Base-by-base conservation (phyloP, 2,797 vertebrate genomes). In the Diglossa cyanea region DNA sequence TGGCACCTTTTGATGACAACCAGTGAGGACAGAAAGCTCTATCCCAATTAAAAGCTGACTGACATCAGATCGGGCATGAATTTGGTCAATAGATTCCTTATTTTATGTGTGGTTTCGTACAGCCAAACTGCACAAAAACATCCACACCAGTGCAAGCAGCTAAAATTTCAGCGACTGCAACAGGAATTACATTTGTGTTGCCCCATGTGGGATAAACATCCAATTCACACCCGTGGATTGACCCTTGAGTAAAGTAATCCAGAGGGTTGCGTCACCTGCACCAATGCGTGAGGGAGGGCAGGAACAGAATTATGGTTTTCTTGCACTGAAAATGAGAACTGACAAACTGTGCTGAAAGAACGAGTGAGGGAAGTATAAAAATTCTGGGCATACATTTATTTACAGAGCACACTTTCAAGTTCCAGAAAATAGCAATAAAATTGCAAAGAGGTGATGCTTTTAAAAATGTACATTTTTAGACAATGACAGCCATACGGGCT, bases 401-500 rank as follows among this genome's bases (percentile, higher is more conserved):
- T 95, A 95, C 74, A 92, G 90, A 96, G 94, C 95, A 96, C 96
- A 96, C 90, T 90, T 96, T 37, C 45, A 93, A 91, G 55, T 79
- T 94, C 37, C 55, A 88, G 82, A 75, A 94, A 92, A 55, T 63
- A 92, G 35, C 86, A 94, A 81, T 70, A 66, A 61, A 95, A 79
- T 82, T 92, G 51, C 23, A 58, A 79, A 71, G 65, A 86, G 80
- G 74, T 92, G 72, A 83, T 86, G 44, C 12, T 82, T 82, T 72
- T 62, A 82, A 86, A 86, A 31, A 66, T 2, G 3, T 10, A 84
- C 33, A 48, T 66, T 95, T 90, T 71, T 50, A 74, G 72, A 76
- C 66, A 89, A 60, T 31, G 33, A 71, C 39, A 80, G 21, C 24
- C 14, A 19, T 77, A 78, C 37, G 85, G 40, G 61, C 30, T 71